Percentiles rank a stretch among this genome's conserved stretches.
Conservation (phyloP, 2,888 invertebrate species). For the Chironomus tentans region DNA sequence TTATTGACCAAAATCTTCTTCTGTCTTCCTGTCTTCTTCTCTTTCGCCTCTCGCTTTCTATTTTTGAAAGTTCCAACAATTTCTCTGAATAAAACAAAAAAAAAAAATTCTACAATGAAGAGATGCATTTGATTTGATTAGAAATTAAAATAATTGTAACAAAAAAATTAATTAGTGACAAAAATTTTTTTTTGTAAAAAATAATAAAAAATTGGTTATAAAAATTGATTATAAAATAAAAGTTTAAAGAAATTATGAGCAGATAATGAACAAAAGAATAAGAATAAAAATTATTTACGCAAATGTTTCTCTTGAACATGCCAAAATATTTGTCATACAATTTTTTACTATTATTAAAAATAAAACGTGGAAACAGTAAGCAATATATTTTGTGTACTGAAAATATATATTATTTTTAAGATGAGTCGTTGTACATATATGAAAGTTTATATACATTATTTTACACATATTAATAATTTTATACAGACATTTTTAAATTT, state of each 20-base stretch:
- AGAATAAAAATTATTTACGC: not conserved
- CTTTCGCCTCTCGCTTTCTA: too few relatives aligned
- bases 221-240: not conserved
- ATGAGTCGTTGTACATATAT: conserved; percentile 29
- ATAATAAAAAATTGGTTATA: not conserved
- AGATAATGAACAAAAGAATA: not conserved
- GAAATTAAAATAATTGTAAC: conserved; percentile 12
- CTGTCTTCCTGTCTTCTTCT: too few relatives aligned
- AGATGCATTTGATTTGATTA: conserved; percentile 21
- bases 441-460: conserved; percentile 26
- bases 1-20: too few relatives aligned
- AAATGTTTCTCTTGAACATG: conserved; percentile 18
- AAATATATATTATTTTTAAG: conserved; percentile 24
- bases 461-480: too few relatives aligned
- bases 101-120: not conserved
- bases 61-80: too few relatives aligned
- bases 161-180: not conserved
- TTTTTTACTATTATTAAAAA: not conserved
- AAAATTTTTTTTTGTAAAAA: not conserved
- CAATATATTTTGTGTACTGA: conserved; percentile 30
- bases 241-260: not conserved
- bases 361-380: not conserved
- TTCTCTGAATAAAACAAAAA: too few relatives aligned
- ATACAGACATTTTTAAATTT: too few relatives aligned
- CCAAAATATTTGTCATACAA: not conserved